Conservation (phyloP, 1,140 invertebrate genomes). For the Drosophila rhopaloa region DNA sequence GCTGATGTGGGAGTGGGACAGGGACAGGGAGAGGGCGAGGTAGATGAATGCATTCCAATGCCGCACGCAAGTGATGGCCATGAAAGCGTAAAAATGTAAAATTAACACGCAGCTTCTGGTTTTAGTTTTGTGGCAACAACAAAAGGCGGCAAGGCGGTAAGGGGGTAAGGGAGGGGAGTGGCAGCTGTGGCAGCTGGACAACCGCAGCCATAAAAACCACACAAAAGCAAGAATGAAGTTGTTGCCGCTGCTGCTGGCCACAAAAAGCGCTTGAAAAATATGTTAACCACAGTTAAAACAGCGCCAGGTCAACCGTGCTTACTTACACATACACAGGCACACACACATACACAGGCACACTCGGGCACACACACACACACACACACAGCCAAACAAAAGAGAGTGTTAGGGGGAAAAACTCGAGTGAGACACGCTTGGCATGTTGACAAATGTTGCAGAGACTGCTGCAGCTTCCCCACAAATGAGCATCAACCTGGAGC, state of each 20-base stretch:
- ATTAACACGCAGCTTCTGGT: slow-evolving; percentile 83
- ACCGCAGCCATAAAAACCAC: slow-evolving; percentile 81
- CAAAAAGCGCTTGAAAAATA: slow-evolving; percentile 82
- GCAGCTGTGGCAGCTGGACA: slow-evolving; percentile 52
- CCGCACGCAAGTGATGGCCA: slow-evolving; percentile 78
- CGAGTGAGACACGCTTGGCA: slow-evolving; percentile 75
- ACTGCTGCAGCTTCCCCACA: slow-evolving; percentile 47
- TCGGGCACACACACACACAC: slow-evolving; percentile 13
- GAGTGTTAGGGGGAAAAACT: slow-evolving; percentile 20
- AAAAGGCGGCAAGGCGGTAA: background rate
- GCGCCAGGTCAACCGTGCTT: slow-evolving; percentile 78
- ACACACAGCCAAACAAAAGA: slow-evolving; percentile 22
- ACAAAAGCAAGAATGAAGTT: slow-evolving; percentile 83
- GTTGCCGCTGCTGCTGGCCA: slow-evolving; percentile 73
- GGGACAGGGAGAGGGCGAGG: no score
- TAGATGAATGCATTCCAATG: slow-evolving; percentile 66
- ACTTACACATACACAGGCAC: slow-evolving; percentile 21
- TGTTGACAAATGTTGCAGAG: slow-evolving; percentile 79
- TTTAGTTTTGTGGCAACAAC: slow-evolving; percentile 73
- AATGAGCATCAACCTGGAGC: slow-evolving; percentile 69
- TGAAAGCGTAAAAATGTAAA: slow-evolving; percentile 83
- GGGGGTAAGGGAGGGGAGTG: slow-evolving; percentile 1
- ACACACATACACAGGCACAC: slow-evolving; percentile 26
- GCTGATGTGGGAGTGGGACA: no score
- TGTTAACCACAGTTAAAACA: slow-evolving; percentile 83